Evolutionary conservation across 35 echinoderm and acorn worm genomes (phyloP).

Genomic region (Lytechinus variegatus): DNA sequence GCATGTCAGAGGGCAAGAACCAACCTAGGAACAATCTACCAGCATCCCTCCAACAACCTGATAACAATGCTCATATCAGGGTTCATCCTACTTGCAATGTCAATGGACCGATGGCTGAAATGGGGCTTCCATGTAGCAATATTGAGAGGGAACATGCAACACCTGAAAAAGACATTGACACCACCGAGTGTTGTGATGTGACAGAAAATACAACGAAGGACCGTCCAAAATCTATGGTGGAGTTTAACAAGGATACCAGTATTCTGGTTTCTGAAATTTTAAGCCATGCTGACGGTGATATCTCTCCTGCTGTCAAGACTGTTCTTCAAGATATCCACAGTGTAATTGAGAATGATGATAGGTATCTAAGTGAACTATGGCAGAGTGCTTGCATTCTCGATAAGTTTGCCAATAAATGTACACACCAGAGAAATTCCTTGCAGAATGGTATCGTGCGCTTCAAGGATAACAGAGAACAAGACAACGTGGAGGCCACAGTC

Average conservation of each 20-base stretch:
- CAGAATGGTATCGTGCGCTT: slow-evolving; percentile 37
- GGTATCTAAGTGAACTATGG: slow-evolving; percentile 37
- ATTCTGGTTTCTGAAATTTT: slow-evolving; percentile 31
- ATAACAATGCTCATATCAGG: background rate
- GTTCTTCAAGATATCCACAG: slow-evolving; percentile 47
- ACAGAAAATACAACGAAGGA: slow-evolving; percentile 10
- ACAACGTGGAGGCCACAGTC: background rate
- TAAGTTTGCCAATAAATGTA: slow-evolving; percentile 18
- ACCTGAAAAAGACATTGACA: slow-evolving; percentile 49
- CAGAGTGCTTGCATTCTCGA: slow-evolving; percentile 42
- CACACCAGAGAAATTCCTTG: background rate
- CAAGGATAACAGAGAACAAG: slow-evolving; percentile 40
- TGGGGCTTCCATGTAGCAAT: slow-evolving; percentile 39
- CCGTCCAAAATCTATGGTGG: slow-evolving; percentile 43
- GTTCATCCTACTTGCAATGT: background rate
- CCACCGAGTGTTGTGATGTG: slow-evolving; percentile 26
- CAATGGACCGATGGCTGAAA: background rate
- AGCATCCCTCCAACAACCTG: slow-evolving; percentile 2
- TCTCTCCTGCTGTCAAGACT: slow-evolving; percentile 34
- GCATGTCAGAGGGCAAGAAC: slow-evolving; percentile 46
- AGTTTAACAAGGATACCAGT: slow-evolving; percentile 37
- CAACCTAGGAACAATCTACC: background rate
- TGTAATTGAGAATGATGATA: slow-evolving; percentile 30
- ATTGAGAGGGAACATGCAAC: slow-evolving; percentile 27
- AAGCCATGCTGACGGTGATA: slow-evolving; percentile 24